Percentiles rank a stretch among this genome's conserved stretches.
Conservation (phyloP, 2,888 invertebrate species). For the Stramonita haemastoma region DNA sequence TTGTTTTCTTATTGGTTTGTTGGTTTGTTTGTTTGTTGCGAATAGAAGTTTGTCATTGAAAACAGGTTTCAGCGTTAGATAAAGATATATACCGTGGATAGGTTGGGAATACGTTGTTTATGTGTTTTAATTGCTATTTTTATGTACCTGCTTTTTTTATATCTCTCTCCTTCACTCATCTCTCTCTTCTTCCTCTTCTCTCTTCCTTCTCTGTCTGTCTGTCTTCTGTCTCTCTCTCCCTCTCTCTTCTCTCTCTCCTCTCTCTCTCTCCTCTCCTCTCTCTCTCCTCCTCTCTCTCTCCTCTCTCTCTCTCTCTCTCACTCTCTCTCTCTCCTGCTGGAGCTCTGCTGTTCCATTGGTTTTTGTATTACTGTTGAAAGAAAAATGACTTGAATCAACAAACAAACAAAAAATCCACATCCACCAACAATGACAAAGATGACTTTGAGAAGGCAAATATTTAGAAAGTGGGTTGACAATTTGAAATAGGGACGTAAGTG, state of each 20-base stretch:
- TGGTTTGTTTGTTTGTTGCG: neutral
- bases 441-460: no score
- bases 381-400: no score
- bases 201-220: constrained; percentile 11
- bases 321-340: neutral
- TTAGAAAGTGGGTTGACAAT: no score
- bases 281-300: neutral
- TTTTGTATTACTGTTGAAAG: no score
- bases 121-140: neutral
- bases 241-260: neutral
- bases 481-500: no score
- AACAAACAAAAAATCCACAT: no score
- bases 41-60: neutral
- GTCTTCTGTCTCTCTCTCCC: constrained; percentile 31
- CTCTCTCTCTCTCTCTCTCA: neutral
- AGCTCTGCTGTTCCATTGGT: no score
- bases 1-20: neutral
- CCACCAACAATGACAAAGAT: no score
- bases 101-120: neutral
- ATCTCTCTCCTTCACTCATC: neutral
- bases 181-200: neutral
- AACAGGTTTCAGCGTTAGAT: no score
- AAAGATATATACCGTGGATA: neutral
- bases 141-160: neutral
- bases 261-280: neutral